Percentiles rank a stretch among this genome's conserved stretches.
Conservation (phyloP, 2,888 invertebrate genomes). For the Hirtodrosophila trivittata region DNA sequence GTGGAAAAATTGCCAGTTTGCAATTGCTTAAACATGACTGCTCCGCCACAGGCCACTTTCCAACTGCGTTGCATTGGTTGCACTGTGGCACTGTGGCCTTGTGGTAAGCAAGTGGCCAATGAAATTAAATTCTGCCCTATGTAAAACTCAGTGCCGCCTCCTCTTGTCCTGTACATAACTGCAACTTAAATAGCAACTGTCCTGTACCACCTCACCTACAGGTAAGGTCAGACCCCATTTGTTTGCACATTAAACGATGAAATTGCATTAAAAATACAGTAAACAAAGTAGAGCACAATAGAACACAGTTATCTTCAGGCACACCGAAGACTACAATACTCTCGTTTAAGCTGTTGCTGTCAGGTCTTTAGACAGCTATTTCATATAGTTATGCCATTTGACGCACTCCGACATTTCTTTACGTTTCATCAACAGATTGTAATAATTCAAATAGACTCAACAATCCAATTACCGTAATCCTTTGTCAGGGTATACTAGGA, state of each 20-base stretch:
- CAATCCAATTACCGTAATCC: too few relatives aligned
- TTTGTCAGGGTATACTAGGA: neutral
- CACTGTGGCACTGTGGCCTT: conserved; percentile 12
- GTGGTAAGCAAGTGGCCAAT: conserved; percentile 43
- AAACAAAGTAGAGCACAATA: conserved; percentile 1
- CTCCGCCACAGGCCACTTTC: too few relatives aligned
- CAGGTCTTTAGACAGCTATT: too few relatives aligned
- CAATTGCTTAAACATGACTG: too few relatives aligned
- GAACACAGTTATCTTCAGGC: too few relatives aligned
- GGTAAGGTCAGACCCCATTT: neutral
- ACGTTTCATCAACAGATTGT: too few relatives aligned
- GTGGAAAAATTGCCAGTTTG: conserved; percentile 31
- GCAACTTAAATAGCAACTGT: conserved; percentile 17
- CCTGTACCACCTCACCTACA: neutral
- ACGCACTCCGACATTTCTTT: too few relatives aligned
- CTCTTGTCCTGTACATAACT: neutral
- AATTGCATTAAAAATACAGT: conserved; percentile 44
- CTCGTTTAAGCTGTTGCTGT: too few relatives aligned
- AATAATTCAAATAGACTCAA: too few relatives aligned
- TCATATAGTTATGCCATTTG: too few relatives aligned
- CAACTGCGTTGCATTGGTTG: conserved; percentile 11
- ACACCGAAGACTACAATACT: too few relatives aligned
- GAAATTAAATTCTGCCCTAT: conserved; percentile 51
- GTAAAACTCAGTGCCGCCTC: neutral
- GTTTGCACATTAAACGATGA: conserved; percentile 33